phyloP scores from a whole-genome alignment of 2,113 vertebrate species.

The Miniopterus natalensis region DNA sequence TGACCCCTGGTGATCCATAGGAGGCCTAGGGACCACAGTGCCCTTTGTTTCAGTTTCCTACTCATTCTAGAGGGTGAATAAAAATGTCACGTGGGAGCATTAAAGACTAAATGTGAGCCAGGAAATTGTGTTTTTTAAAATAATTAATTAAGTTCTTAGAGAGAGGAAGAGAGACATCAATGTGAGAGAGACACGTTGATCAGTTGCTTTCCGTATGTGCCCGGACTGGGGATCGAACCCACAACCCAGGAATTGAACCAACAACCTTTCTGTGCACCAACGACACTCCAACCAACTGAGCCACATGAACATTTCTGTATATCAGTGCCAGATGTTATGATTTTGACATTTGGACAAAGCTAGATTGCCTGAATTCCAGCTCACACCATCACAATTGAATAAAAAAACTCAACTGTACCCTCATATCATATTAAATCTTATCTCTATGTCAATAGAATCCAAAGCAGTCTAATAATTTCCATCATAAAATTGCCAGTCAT shows the following conservation, averaged over 20 bases:
- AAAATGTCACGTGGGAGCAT: background rate
- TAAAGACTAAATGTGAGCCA: background rate
- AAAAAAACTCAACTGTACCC: background rate
- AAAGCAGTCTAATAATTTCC: background rate
- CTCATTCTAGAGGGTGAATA: background rate
- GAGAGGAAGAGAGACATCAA: background rate
- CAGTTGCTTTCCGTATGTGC: background rate
- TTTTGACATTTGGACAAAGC: conserved; percentile 42
- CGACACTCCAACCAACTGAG: background rate
- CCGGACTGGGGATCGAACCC: background rate
- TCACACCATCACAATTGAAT: background rate
- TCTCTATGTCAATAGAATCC: background rate
- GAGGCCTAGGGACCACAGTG: background rate
- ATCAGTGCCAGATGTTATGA: background rate
- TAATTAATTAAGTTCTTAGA: background rate
- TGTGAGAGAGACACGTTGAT: background rate
- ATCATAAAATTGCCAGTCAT: background rate
- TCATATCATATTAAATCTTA: background rate
- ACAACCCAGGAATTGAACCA: background rate
- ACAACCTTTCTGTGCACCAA: background rate
- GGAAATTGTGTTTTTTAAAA: background rate
- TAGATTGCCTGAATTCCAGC: conserved; percentile 17
- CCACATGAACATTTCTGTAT: background rate
- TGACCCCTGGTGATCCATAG: background rate
- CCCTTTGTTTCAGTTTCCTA: background rate